phyloP scores from a whole-genome alignment of 2,797 vertebrate species.

The Anisognathus igniventris region DNA sequence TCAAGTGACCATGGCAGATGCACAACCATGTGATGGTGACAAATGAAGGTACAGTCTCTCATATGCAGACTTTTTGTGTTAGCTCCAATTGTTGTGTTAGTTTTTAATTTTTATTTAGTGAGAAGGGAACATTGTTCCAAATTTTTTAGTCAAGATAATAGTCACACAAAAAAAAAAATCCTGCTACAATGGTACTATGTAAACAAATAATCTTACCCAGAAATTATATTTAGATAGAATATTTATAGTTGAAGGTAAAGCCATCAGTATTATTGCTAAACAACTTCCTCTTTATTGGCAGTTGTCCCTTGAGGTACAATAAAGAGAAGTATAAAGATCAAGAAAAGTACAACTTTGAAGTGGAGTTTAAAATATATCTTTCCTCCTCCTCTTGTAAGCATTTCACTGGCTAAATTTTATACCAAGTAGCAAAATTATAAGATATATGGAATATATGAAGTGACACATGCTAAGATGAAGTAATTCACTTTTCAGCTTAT shows the following conservation, averaged over 20 bases:
- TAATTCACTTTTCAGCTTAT: background rate
- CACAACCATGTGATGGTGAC: background rate
- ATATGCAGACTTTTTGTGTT: background rate
- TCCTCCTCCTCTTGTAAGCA: background rate
- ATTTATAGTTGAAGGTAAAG: background rate
- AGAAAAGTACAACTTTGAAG: background rate
- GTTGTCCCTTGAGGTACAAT: background rate
- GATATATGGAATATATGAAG: background rate
- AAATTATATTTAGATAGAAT: background rate
- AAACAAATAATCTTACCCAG: background rate
- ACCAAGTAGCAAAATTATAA: background rate
- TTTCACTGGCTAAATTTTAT: background rate
- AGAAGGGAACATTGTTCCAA: background rate
- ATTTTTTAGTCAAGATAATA: background rate
- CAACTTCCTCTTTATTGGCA: background rate
- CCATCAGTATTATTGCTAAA: background rate
- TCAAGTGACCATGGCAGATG: background rate
- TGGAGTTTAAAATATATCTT: background rate
- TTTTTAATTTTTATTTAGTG: background rate
- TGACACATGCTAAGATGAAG: background rate
- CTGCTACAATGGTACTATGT: background rate
- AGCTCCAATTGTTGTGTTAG: background rate
- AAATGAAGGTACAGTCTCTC: background rate
- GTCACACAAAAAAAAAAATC: background rate
- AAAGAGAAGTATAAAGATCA: background rate